Base-by-base conservation (phyloP, 53 echinoderm and acorn worm genomes). In the Antedon mediterranea region DNA sequence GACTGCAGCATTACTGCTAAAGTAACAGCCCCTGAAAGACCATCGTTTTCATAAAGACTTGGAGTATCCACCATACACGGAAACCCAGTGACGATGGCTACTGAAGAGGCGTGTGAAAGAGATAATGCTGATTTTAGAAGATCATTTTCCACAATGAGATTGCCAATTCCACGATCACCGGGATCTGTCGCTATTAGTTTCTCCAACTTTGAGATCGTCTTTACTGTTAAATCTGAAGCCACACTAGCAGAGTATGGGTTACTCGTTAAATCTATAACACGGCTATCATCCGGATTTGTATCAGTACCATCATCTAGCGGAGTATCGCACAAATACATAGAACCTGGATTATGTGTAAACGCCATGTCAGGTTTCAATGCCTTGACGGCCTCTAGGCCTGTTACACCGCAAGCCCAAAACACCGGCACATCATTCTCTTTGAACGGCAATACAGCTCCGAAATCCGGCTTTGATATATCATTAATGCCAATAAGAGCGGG, bases 381-480 rank as follows among this genome's bases (percentile, higher is more conserved):
- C 42, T 84, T 79, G 32, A 95, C 30, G 9, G 89, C 92, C 32
- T 87, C 89, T 31, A 77, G 8, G 6, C 85, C 89, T 28, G 97
- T 95, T 14, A 87, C 82, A 30, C 91, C 97, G 84, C 97, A 95
- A 15, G 88, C 78, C 97, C 97, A 95, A 41, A 95, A 95, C 31
- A 95, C 89, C 28, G 97, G 81, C 15, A 92, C 72, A 44, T 95
- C 97, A 27, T 80, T 89, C 3, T 80, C 83, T 26, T 85, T 81
- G 57, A 79, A 88, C 18, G 43, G 43, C 75, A 72, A 13, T 9
- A 34, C 57, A 77, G 31, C 77, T 30, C 89, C 87, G 76, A 82
- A 87, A 77, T 87, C 85, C 3, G 80, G 71, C 72, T 89, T 89
- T 20, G 75, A 29, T 29, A 89, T 32, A 79, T 91, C 88, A 4